Evolutionary conservation across 1,140 invertebrate genomes (phyloP), one percentile per base, ranked within the genome.

Genomic region (Goniozus legneri): DNA sequence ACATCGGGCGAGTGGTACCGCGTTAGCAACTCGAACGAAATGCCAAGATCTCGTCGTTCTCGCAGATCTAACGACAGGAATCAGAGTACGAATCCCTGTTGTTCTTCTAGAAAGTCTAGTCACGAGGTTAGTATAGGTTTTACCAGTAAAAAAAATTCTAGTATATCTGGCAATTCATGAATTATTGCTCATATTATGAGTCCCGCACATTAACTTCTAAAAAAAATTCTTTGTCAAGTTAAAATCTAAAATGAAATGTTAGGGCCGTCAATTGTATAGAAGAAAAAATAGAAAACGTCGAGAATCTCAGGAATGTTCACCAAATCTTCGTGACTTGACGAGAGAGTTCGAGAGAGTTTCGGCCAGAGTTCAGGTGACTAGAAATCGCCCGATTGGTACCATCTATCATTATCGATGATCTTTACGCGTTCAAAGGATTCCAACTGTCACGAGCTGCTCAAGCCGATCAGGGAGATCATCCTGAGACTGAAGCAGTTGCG

Each of bases 401-500:
- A 34, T 4, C 22, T 27, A 43, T 35, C 16, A n/a, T n/a, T n/a
- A n/a, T n/a, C n/a, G n/a, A n/a, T n/a, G n/a, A n/a, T n/a, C n/a
- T n/a, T n/a, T n/a, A n/a, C n/a, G n/a, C n/a, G n/a, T n/a, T n/a
- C n/a, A n/a, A n/a, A 49, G 47, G 18, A 35, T 13, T 16, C 43
- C 8, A 15, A n/a, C 3, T 22, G 45, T 2, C 43, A 30, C 10
- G 36, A 50, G 14, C 38, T 46, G 12, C 34, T 50, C 16, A 27
- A 40, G 34, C 32, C 44, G n/a, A 46, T 50, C 8, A 50, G 46
- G 16, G 21, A 50, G 34, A 19, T 36, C 6, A 36, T 36, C 3
- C 6, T 49, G n/a, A 46, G 13, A 39, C n/a, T 50, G 20, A 32
- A 10, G 24, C 35, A 46, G 27, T 46, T n/a, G n/a, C n/a, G n/a